Conservation (phyloP, 2,113 vertebrate species). For the Sciurus niger region DNA sequence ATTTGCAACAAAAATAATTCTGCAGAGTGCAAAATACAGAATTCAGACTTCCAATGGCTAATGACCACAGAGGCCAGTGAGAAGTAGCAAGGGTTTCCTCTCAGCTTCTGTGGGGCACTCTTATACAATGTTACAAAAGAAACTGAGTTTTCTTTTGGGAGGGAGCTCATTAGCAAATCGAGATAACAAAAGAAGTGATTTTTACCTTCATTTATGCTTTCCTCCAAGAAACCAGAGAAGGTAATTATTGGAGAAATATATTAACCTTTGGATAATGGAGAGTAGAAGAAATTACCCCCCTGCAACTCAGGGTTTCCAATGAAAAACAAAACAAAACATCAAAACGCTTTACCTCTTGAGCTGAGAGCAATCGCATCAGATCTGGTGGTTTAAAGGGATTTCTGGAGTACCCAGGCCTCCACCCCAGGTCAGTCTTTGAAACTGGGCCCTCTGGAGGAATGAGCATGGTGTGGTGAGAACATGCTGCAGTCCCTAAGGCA, state of each 20-base stretch:
- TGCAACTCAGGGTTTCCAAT: not conserved
- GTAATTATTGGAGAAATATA: not conserved
- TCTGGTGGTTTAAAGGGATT: not conserved
- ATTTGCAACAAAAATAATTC: not conserved
- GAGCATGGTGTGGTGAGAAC: not conserved
- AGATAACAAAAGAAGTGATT: not conserved
- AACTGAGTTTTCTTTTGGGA: not conserved
- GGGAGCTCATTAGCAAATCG: not conserved
- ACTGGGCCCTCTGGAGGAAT: not conserved
- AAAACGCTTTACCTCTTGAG: not conserved
- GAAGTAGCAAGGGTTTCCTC: not conserved
- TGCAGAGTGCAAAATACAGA: not conserved
- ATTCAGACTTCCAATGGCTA: not conserved
- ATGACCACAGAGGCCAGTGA: not conserved
- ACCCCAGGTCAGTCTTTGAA: not conserved
- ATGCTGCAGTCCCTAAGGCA: not conserved
- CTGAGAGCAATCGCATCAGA: rapidly evolving
- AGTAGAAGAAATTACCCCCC: not conserved
- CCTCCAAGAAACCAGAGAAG: not conserved
- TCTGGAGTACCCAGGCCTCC: not conserved
- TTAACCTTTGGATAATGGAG: constrained; percentile 20
- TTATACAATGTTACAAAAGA: not conserved
- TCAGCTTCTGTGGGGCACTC: not conserved
- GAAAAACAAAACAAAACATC: not conserved
- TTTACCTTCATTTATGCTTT: not conserved